Conservation (phyloP, 2,797 vertebrate genomes). For the Mus minutoides region DNA sequence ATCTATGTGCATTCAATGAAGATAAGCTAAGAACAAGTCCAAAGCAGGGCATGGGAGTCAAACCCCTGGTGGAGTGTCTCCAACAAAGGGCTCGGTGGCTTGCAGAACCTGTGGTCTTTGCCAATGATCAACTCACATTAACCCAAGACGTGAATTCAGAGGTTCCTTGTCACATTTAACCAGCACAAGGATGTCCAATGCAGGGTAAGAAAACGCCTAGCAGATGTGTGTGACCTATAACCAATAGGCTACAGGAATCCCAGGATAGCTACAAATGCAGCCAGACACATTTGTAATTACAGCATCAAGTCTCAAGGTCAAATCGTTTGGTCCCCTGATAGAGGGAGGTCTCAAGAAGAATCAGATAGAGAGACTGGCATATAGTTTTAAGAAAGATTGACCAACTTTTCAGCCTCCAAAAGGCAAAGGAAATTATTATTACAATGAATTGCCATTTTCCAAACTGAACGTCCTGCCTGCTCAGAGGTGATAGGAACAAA, state of each 20-base stretch:
- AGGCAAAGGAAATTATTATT: neutral
- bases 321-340: neutral
- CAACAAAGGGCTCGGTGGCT: neutral
- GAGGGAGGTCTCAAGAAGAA: neutral
- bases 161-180: neutral
- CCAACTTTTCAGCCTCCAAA: neutral
- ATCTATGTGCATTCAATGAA: neutral
- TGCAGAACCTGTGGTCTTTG: neutral
- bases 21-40: neutral
- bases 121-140: neutral
- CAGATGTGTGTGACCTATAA: neutral
- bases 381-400: neutral
- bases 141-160: no score
- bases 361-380: neutral
- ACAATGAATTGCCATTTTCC: neutral
- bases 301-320: neutral
- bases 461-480: neutral
- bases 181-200: neutral
- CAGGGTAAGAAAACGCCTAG: neutral
- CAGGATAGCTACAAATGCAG: neutral
- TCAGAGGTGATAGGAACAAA: neutral
- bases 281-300: neutral
- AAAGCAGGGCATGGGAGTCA: neutral
- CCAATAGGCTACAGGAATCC: neutral
- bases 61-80: neutral